Percentiles rank a stretch among this genome's conserved stretches.
These are phyloP conservation scores for Bathynomus jamesi DNA, from an alignment of 1,140 invertebrate genomes.

Conservation along the genomic window DNA sequence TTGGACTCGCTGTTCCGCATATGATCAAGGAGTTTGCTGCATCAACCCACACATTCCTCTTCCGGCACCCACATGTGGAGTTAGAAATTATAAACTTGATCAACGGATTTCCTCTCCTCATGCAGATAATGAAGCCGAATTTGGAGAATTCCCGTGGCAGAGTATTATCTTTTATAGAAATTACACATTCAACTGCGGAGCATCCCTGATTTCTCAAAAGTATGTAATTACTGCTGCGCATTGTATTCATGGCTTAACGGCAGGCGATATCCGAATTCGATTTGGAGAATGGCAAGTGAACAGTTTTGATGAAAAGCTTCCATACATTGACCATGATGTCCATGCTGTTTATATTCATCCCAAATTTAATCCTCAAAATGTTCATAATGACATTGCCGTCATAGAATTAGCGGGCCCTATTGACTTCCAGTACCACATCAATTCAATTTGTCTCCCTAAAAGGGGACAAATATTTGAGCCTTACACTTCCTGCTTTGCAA, in stretches of 20 bases:
- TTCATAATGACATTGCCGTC: conserved; percentile 55
- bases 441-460: conserved; percentile 47
- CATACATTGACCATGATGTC: conserved; percentile 41
- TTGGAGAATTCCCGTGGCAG: conserved; percentile 15
- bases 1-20: conserved; percentile 7
- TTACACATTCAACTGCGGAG: conserved; percentile 44
- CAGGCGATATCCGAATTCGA: conserved; percentile 45
- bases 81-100: conserved; percentile 11
- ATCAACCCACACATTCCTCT: conserved; percentile 6
- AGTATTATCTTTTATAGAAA: conserved; percentile 13
- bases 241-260: conserved; percentile 40
- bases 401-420: conserved; percentile 42
- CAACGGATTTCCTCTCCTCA: not conserved
- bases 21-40: conserved; percentile 11
- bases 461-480: not conserved
- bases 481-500: conserved; percentile 55
- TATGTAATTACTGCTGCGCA: conserved; percentile 51
- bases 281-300: conserved; percentile 49
- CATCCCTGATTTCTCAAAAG: conserved; percentile 47
- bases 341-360: conserved; percentile 40
- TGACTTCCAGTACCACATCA: conserved; percentile 48
- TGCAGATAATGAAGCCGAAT: conserved; percentile 7
- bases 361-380: conserved; percentile 44
- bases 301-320: conserved; percentile 39
- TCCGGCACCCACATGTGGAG: conserved; percentile 1